Base-by-base conservation (phyloP, 2,888 invertebrate genomes). In the Cacoxenus indagator region DNA sequence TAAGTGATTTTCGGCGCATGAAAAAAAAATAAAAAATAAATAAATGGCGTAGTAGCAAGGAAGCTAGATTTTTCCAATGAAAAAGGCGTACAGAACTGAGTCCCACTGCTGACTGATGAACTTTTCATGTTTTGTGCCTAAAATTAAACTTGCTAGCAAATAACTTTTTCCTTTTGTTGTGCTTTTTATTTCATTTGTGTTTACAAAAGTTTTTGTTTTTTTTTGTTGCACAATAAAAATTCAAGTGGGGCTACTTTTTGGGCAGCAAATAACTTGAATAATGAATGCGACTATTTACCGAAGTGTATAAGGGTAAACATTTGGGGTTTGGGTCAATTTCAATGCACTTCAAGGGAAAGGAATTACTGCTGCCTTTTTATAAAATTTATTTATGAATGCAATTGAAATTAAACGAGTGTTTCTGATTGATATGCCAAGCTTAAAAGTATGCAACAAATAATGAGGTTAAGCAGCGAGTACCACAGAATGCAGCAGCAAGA, bases 321-420 rank as follows among this genome's bases (percentile, higher is more conserved):
- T 14, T 37, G 8, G 37, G 37, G 9, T 37, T 37, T 14, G 2
- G 5, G 9, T 37, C 37, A 14, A 5, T 11, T 37, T 11, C 3
- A 37, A 37, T 4, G 8, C 37, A 1, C 8, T 31, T 4, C 8
- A 37, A 37, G 4, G 1, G 14, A 37, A 4, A 37, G 14, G 14
- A 4, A 37, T 11, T 4, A 37, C 8, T 31, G 37, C 37, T 17
- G 22, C 51, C 51, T 6, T 1, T 51, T 51, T 51, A 19, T 11
- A 37, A 61, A 62, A 62, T 45, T 19, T 57, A 27, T 62, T 62
- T 62, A 43, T 62, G 43, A 43, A 62, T 45, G 61, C 61, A 62
- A 45, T 62, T 62, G 24, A 62, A 62, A 62, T 62, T 62, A 62
- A 62, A 62, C 43, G 57, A 57, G 4, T 2, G 6, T 8, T 6